A percentile compares a stretch with the other conserved stretches of the same genome.
Evolutionary conservation across 92 coral and sea anemone species (phyloP).

Genomic region (Heliopora coerulea): DNA sequence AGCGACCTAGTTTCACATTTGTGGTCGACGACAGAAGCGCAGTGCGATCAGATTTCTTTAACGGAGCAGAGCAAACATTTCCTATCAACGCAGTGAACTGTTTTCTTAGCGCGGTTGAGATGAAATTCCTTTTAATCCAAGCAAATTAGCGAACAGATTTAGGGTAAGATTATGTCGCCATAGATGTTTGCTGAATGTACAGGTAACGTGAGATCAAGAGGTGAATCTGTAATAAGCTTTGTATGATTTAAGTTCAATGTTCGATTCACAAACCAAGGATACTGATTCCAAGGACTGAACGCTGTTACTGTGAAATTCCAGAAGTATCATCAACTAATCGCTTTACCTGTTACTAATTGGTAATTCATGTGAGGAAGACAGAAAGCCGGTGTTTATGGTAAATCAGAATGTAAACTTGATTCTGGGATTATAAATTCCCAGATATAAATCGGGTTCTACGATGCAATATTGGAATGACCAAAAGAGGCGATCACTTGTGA

Average conservation of each 20-base stretch:
- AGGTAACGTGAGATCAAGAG: background rate
- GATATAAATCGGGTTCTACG: background rate
- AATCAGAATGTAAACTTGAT: too few species aligned
- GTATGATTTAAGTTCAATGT: too few species aligned
- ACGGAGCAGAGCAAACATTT: conserved; percentile 1
- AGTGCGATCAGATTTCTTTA: background rate
- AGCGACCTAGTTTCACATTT: background rate
- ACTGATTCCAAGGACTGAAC: too few species aligned
- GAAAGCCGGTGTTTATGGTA: too few species aligned
- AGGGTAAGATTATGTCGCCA: background rate
- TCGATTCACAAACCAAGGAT: too few species aligned
- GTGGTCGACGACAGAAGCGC: conserved; percentile 3
- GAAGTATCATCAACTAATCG: too few species aligned
- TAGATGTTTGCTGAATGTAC: background rate
- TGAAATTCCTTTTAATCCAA: conserved; percentile 36
- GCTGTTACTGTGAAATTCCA: too few species aligned
- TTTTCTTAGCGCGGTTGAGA: background rate
- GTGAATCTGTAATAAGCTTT: too few species aligned
- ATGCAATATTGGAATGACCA: conserved; percentile 34
- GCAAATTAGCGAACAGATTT: conserved; percentile 32
- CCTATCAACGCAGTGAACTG: background rate
- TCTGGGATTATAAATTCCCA: too few species aligned
- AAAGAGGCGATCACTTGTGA: background rate
- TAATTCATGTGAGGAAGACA: too few species aligned
- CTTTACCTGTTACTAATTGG: too few species aligned